phyloP scores from a whole-genome alignment of 2,888 invertebrate genomes.

The Drosophila cyrtoloma region DNA sequence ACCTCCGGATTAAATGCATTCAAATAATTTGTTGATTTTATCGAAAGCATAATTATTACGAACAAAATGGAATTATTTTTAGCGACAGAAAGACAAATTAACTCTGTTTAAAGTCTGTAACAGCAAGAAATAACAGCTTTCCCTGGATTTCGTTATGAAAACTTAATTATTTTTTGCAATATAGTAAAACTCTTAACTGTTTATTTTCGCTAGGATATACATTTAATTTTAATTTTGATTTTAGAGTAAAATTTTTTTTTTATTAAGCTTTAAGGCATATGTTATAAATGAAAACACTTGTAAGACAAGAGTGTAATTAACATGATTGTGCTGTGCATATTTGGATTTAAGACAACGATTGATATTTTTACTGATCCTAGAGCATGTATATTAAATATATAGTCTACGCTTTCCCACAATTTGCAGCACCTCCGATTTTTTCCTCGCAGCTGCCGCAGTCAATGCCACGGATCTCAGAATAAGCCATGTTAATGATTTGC shows the following conservation, averaged over 20 bases:
- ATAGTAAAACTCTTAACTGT: not conserved
- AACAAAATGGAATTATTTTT: not conserved
- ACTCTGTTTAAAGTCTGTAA: not conserved
- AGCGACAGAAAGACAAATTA: not conserved
- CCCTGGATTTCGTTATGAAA: not conserved
- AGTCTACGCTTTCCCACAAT: not conserved
- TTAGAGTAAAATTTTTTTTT: not conserved
- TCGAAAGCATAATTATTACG: not conserved
- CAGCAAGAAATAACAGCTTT: not conserved
- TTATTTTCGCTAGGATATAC: not conserved
- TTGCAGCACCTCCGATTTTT: not conserved
- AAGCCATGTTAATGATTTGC: conserved; percentile 5
- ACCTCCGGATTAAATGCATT: conserved; percentile 5
- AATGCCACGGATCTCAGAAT: not conserved
- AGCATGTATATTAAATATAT: not conserved
- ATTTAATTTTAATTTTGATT: not conserved
- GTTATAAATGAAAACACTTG: not conserved
- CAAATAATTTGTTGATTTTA: conserved; percentile 4
- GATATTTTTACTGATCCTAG: not conserved
- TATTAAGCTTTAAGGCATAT: not conserved
- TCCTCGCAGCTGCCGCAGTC: not conserved
- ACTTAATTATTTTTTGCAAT: not conserved
- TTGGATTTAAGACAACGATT: not conserved
- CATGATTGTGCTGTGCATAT: not conserved
- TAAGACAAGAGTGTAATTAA: not conserved